Base-by-base conservation (phyloP, 2,888 invertebrate species). In the Caenorhabditis panamensis region DNA sequence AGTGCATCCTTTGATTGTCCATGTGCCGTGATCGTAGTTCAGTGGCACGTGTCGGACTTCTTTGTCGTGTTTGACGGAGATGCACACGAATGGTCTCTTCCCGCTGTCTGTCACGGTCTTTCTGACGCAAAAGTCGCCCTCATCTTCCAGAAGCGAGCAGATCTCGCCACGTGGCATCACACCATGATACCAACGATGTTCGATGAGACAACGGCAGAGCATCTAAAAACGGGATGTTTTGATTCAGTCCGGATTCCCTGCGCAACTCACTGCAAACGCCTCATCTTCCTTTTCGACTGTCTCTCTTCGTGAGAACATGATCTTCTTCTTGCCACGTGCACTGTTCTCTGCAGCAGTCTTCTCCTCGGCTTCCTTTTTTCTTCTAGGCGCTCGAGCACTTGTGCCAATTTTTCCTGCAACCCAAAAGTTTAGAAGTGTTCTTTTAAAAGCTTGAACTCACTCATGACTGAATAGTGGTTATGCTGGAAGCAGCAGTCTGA, bases 111-210 rank as follows among this genome's bases (percentile, higher is more conserved):
- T 73, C 13, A 68, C 73, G 0, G 79, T 79, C 54, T 73, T 79
- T n/a, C 79, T 51, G 11, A 79, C 67, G 18, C 69, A 56, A 26
- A 58, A 79, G 37, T 79, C 73, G 9, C 79, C 79, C 18, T 79
- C 67, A 3, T 49, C 67, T 41, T 79, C 54, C 13, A 79, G 36
- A 18, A 81, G 51, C 9, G 72, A 68, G 22, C 72, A 80, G 51
- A 85, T 85, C 31, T 85, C 85, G 20, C 79, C 82, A 31, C 85
- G 75, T 44, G 85, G 85, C 85, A 85, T 85, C 53, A 85, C 68
- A 1, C 85, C 84, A 41, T 84, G 84, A 58, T 81, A 84, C 84
- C 84, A 84, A 8, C 53, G 51, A n/a, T n/a, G n/a, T n/a, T n/a
- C n/a, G n/a, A 31, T 81, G 66, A 82, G 66, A 36, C 53, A 53